These are phyloP conservation scores for Pedicia rivosa DNA, from an alignment of 2,888 invertebrate species.

Conservation along the genomic window DNA sequence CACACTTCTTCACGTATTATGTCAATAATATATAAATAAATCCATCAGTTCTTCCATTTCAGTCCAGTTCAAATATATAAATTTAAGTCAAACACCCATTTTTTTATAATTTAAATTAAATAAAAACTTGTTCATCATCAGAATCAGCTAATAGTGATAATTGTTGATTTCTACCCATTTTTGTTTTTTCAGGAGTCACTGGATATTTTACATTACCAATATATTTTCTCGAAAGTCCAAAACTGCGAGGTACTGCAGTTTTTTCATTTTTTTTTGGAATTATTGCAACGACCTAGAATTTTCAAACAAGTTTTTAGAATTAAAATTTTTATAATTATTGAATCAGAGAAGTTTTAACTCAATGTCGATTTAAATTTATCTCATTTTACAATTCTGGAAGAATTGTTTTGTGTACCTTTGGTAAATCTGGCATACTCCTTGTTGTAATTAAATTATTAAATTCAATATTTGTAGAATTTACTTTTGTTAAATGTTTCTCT, in stretches of 20 bases:
- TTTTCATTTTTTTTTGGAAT: slow-evolving; percentile 13
- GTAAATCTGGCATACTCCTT: slow-evolving; percentile 15
- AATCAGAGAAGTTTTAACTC: neutral
- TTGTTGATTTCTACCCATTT: slow-evolving; percentile 20
- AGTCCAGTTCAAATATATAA: no score
- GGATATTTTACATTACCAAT: slow-evolving; percentile 46
- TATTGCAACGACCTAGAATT: slow-evolving; percentile 1
- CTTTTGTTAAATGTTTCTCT: neutral
- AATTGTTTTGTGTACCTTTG: slow-evolving; percentile 12
- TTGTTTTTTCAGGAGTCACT: slow-evolving; percentile 41
- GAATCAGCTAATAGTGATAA: slow-evolving; percentile 21
- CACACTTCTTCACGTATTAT: no score
- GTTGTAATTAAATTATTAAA: slow-evolving; percentile 7
- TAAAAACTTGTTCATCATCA: slow-evolving; percentile 49
- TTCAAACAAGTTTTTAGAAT: slow-evolving; percentile 2
- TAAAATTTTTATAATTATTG: slow-evolving; percentile 7
- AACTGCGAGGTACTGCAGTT: slow-evolving; percentile 40
- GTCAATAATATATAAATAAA: no score
- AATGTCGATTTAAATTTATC: neutral
- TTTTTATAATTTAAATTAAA: no score
- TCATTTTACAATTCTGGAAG: neutral
- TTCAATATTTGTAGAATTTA: neutral
- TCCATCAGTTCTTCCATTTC: no score
- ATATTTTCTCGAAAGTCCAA: slow-evolving; percentile 42
- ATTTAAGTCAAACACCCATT: no score